These are phyloP conservation scores for Pterois miles DNA, from an alignment of 2,797 vertebrate genomes.

Conservation along the genomic window DNA sequence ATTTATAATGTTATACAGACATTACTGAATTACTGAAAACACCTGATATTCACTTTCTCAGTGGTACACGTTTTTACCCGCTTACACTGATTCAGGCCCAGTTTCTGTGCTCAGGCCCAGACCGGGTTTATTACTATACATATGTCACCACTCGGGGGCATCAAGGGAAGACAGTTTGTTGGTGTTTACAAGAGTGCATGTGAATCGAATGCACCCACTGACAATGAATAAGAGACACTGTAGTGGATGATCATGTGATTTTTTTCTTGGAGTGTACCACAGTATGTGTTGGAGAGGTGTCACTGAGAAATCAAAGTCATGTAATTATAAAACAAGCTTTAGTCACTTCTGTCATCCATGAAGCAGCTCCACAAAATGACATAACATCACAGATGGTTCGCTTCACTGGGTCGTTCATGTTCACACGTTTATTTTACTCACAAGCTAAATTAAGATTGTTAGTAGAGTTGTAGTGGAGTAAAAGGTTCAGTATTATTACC, in stretches of 20 bases:
- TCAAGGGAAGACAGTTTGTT: not conserved
- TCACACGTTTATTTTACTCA: not conserved
- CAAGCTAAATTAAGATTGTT: not conserved
- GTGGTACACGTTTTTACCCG: not conserved
- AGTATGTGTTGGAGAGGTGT: not conserved
- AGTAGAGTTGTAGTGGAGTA: not conserved
- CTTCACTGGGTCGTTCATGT: not conserved
- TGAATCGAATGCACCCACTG: not conserved
- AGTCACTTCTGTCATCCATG: not conserved
- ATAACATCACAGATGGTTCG: constrained; percentile 26
- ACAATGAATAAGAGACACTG: not conserved
- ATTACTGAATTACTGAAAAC: too few species aligned
- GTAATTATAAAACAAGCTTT: not conserved
- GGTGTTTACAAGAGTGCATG: not conserved
- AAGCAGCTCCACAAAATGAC: constrained; percentile 13
- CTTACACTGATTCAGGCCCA: not conserved
- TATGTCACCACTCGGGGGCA: not conserved
- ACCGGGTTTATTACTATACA: not conserved
- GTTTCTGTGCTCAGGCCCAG: not conserved
- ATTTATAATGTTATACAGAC: not conserved
- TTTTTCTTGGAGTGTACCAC: not conserved
- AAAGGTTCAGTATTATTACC: not conserved
- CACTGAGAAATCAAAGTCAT: not conserved
- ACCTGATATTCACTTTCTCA: not conserved
- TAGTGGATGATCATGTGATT: not conserved